Evolutionary conservation across 2,113 vertebrate genomes (phyloP), one percentile per base, ranked within the genome.

Genomic region (Silurus meridionalis): DNA sequence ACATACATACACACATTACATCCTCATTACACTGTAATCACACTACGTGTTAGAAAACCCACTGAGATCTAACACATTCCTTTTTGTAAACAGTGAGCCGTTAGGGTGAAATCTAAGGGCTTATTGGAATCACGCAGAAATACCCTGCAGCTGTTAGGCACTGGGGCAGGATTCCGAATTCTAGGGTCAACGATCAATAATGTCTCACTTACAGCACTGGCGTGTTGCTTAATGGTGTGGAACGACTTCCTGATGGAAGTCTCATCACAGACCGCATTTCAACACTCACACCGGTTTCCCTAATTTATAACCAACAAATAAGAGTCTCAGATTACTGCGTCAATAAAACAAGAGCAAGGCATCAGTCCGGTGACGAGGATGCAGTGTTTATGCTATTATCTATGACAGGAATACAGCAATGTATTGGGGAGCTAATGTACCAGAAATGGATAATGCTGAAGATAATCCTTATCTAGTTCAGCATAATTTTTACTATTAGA

Each of bases 181-280:
- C 64, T 3, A 69, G 82, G 80, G 50, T 71, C 71, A 64, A 66
- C 55, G 82, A 89, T 61, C 72, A 82, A 84, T 75, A 84, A 23
- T 17, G 15, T 82, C 61, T 64, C 69, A 67, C 72, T 79, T 28
- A 60, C 46, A 69, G 71, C 66, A 46, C n/a, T 50, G 37, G 72
- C 37, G 72, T 13, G 79, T 71, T 64, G 74, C 57, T 82, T 87
- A 85, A 89, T 89, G 83, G 71, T 61, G 61, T 52, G 85, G 79
- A 87, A 83, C 82, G 52, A 23, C 81, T 87, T 87, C 53, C 80
- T 85, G 83, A 85, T 85, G 78, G 58, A 86, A 53, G 80, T 75
- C 67, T 82, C 57, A 77, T 87, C 71, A 77, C 60, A 71, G 28
- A 80, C 8, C 37, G 8, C 15, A 53, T 58, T 85, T 83, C 15